Conservation (phyloP, 2,797 vertebrate species). For the Neosalanx taihuensis region DNA sequence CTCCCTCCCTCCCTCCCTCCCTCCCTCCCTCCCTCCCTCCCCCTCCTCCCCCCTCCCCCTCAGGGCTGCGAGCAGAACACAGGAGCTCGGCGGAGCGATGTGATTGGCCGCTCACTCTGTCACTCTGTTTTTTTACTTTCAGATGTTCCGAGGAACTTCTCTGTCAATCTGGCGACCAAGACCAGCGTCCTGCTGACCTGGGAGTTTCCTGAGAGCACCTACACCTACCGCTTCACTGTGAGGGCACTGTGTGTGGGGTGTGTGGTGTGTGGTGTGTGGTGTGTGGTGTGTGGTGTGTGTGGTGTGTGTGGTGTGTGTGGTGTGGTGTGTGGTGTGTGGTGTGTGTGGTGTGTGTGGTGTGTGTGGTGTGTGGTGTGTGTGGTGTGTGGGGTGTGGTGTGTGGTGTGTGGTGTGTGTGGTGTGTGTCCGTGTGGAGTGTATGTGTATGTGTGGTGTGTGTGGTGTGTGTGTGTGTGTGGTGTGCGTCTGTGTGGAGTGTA, state of each 20-base stretch:
- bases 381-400: neutral
- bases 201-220: constrained; percentile 92
- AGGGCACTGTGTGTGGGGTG: constrained; percentile 45
- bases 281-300: constrained; percentile 4
- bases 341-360: neutral
- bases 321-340: neutral
- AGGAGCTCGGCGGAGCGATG: neutral
- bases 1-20: too few species aligned
- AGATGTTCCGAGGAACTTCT: constrained; percentile 98
- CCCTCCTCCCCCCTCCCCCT: constrained; percentile 59
- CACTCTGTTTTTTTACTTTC: constrained; percentile 56
- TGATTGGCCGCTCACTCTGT: constrained; percentile 32
- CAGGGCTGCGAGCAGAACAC: constrained; percentile 44
- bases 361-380: neutral
- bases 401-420: neutral
- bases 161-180: constrained; percentile 95
- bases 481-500: too few species aligned
- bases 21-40: constrained; percentile 16
- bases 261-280: too few species aligned
- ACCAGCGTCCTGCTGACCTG: constrained; percentile 94
- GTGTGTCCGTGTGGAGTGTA: too few species aligned
- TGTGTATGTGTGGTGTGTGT: too few species aligned
- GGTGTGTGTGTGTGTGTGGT: neutral
- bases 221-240: constrained; percentile 86
- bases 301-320: neutral